Conservation (phyloP, 1,140 invertebrate genomes). For the Neodiprion fabricii region DNA sequence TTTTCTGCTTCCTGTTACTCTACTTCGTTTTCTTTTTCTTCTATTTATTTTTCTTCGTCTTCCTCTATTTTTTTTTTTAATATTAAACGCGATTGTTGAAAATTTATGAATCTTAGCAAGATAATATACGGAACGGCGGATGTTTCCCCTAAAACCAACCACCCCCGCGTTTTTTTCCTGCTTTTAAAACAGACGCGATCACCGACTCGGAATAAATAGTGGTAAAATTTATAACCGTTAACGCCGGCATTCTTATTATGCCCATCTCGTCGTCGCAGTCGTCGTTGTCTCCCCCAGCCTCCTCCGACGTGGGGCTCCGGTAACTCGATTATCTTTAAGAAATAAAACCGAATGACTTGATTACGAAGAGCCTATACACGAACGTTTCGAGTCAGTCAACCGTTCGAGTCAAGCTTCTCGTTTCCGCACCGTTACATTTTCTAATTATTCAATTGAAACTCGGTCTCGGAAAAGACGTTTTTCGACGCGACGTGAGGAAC, state of each 20-base stretch:
- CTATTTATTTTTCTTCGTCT: neutral
- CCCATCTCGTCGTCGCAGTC: too few relatives aligned
- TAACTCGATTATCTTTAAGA: neutral
- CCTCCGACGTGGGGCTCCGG: too few relatives aligned
- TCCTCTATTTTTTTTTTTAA: neutral
- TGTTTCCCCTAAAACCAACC: neutral
- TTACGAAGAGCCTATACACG: neutral
- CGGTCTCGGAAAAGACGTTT: too few relatives aligned
- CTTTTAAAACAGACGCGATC: too few relatives aligned
- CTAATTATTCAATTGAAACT: neutral
- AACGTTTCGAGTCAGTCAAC: neutral
- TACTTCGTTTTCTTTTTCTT: neutral
- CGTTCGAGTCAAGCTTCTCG: neutral
- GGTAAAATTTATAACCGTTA: too few relatives aligned
- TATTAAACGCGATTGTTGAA: constrained; percentile 1
- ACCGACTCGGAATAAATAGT: too few relatives aligned
- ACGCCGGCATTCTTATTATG: too few relatives aligned
- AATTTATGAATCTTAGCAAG: constrained; percentile 1
- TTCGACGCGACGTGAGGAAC: too few relatives aligned
- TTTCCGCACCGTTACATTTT: neutral
- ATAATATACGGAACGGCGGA: neutral
- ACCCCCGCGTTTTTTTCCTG: too few relatives aligned
- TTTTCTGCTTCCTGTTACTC: too few relatives aligned
- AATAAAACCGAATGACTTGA: neutral
- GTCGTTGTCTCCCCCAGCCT: too few relatives aligned